phyloP scores from a whole-genome alignment of 2,888 invertebrate genomes.

The Sthenelais limicola region DNA sequence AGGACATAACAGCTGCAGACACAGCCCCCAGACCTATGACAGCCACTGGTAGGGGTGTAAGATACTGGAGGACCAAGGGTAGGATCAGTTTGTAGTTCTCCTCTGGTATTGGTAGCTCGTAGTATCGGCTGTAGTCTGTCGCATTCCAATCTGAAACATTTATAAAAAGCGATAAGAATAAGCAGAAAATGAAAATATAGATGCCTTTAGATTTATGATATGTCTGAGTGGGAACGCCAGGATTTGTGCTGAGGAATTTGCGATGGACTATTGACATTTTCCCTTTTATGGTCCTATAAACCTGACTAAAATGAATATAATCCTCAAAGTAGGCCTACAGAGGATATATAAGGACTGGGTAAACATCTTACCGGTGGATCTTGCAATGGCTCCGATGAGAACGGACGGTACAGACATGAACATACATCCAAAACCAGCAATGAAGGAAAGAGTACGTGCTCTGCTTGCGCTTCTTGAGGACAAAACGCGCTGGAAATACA shows the following conservation, averaged over 20 bases:
- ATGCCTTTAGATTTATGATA: no score
- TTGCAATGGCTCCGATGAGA: constrained; percentile 96
- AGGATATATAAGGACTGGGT: not conserved
- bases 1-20: constrained; percentile 81
- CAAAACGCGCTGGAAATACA: constrained; percentile 97
- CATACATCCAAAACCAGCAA: constrained; percentile 94
- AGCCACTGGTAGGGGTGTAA: constrained; percentile 93
- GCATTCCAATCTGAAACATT: constrained; percentile 44
- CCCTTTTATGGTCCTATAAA: not conserved
- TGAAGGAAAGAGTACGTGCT: constrained; percentile 94
- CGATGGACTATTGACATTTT: not conserved
- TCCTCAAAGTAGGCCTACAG: not conserved
- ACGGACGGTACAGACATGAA: constrained; percentile 98
- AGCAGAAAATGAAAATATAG: no score
- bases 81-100: constrained; percentile 90
- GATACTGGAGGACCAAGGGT: constrained; percentile 93
- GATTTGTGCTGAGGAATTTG: not conserved
- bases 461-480: constrained; percentile 94
- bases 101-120: constrained; percentile 38
- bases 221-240: no score
- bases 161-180: not conserved
- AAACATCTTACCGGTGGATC: constrained; percentile 83
- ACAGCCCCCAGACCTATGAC: constrained; percentile 97
- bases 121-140: constrained; percentile 43
- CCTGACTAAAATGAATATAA: not conserved